Percentiles rank a stretch among this genome's conserved stretches.
Conservation (phyloP, 2,797 vertebrate species). For the Myotis myotis region DNA sequence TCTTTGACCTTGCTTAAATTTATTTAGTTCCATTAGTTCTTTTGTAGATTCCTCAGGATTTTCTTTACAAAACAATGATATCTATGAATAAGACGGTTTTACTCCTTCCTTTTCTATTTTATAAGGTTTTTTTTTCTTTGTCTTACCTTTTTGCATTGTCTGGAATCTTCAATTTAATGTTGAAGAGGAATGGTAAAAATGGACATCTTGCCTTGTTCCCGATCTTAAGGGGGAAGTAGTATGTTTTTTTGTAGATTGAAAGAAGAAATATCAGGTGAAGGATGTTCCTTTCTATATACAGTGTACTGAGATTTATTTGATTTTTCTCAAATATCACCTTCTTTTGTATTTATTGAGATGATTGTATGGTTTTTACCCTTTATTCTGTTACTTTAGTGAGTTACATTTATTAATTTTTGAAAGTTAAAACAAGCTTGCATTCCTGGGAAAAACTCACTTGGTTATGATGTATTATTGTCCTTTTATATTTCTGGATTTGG, state of each 20-base stretch:
- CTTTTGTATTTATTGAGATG: background rate
- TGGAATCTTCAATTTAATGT: background rate
- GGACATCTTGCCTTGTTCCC: background rate
- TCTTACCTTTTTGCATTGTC: background rate
- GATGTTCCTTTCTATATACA: background rate
- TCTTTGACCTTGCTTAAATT: background rate
- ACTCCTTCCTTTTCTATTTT: background rate
- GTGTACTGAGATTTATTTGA: background rate
- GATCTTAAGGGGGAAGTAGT: background rate
- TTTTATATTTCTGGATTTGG: background rate
- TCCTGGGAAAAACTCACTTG: background rate
- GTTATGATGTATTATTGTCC: background rate
- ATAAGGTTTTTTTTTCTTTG: background rate
- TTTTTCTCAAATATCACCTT: background rate
- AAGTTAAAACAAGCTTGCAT: background rate
- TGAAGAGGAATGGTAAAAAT: background rate
- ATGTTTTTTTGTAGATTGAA: background rate
- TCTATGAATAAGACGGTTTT: background rate
- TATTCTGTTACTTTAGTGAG: background rate
- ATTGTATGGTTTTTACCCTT: background rate
- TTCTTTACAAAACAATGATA: background rate
- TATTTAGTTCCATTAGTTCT: background rate
- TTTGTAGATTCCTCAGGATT: background rate
- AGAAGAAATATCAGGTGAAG: background rate
- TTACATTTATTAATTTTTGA: background rate